Percentiles rank a stretch among this genome's conserved stretches.
Conservation (phyloP, 2,797 vertebrate species). For the Lithobates pipiens region DNA sequence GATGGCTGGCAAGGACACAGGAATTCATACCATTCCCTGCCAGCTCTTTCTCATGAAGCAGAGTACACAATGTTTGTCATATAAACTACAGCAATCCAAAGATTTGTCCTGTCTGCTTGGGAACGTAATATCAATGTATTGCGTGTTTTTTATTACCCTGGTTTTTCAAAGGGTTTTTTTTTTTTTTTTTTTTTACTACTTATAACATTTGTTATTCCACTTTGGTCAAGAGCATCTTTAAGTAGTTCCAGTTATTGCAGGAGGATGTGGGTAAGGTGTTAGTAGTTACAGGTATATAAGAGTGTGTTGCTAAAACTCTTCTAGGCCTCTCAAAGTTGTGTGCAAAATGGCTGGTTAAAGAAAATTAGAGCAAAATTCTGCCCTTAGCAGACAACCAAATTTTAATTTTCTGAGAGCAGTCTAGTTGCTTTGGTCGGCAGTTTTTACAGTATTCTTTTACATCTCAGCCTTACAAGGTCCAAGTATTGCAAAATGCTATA, state of each 20-base stretch:
- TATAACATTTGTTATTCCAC: background rate
- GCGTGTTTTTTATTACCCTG: background rate
- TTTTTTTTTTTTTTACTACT: background rate
- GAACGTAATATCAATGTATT: background rate
- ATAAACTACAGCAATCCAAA: background rate
- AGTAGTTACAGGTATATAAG: background rate
- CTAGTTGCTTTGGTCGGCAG: background rate
- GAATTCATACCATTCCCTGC: constrained; percentile 34
- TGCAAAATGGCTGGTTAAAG: background rate
- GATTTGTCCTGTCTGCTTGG: constrained; percentile 11
- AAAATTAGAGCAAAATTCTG: background rate
- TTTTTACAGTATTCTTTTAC: background rate
- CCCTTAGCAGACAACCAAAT: background rate
- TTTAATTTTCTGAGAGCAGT: background rate
- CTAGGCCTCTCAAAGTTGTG: background rate
- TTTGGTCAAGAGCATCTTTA: background rate
- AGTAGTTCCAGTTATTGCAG: background rate
- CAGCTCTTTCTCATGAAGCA: constrained; percentile 48
- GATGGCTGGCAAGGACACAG: constrained; percentile 43
- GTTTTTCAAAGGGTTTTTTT: background rate
- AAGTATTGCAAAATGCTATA: too few relatives aligned
- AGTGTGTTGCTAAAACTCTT: background rate
- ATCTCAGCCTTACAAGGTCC: background rate
- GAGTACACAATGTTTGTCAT: constrained; percentile 54
- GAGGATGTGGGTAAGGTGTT: background rate